Evolutionary conservation across 2,797 vertebrate genomes (phyloP), one percentile per base, ranked within the genome.

Genomic region (Picus viridis): DNA sequence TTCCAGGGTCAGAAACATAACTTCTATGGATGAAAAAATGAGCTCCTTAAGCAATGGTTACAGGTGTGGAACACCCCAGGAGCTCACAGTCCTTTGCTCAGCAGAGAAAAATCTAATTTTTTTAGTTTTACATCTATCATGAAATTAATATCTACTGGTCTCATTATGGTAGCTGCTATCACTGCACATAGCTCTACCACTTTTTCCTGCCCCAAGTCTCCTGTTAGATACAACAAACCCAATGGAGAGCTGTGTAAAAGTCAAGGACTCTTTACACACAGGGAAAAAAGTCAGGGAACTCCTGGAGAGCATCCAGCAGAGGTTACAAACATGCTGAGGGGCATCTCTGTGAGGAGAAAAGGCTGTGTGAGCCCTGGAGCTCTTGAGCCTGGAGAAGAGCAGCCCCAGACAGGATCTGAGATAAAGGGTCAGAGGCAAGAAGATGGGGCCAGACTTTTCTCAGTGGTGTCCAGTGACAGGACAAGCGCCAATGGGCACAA

Each of bases 21-120:
- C 23, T 58, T 29, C 32, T 56, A 12, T 3, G 51, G 51, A 45
- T 76, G 26, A 43, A 73, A 89, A 14, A 23, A 51, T 5, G 16
- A 39, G 10, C 12, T 79, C 2, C 30, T 27, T 16, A 29, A 43
- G 76, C 17, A 56, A 4, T 49, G 36, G 24, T 6, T 64, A 63
- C 5, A 32, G 45, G 49, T 68, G 63, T 64, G 65, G 49, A 86
- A 51, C 16, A 45, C 4, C 0, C 3, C 0, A 62, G 65, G 39
- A 70, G 27, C 11, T 64, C 1, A 0, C 12, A 65, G 65, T 3
- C 70, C 59, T 51, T 62, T 29, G 24, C 30, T 89, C 54, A 12
- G 10, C 32, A 43, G 17, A 81, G 57, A 14, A 65, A 8, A 0
- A 0, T 12, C 3, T 4, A 2, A 4, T 57, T 84, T 69, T 30